Conservation (phyloP, 2,888 invertebrate species). For the Heliconius ismenius region DNA sequence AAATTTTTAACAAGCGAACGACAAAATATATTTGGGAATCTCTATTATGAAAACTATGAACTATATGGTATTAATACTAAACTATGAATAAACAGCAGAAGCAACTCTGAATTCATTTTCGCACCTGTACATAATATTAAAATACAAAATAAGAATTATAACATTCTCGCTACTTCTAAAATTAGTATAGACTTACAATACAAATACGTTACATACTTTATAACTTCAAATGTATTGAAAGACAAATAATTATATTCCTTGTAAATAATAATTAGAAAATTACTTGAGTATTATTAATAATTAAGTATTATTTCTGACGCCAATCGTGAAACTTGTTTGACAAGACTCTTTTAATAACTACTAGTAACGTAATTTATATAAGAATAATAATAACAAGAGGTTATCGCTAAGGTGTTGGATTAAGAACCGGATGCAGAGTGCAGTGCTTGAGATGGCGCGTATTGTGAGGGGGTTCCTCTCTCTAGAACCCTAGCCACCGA, state of each 20-base stretch:
- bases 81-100: neutral
- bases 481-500: too few species aligned
- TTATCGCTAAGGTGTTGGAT: too few species aligned
- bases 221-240: too few species aligned
- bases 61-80: constrained; percentile 19
- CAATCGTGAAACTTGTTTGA: constrained; percentile 9
- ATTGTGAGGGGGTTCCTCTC: too few species aligned
- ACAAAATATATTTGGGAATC: neutral
- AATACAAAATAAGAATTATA: neutral
- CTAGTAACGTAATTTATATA: too few species aligned
- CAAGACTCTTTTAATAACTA: neutral
- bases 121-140: too few species aligned
- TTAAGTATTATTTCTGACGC: neutral
- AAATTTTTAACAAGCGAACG: neutral
- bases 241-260: too few species aligned
- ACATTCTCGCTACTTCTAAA: neutral
- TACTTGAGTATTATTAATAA: neutral
- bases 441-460: too few species aligned
- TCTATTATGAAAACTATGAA: constrained; percentile 29
- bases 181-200: neutral
- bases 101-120: neutral
- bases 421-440: too few species aligned
- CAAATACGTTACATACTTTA: neutral
- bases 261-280: neutral
- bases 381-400: too few species aligned